phyloP scores from a whole-genome alignment of 2,113 vertebrate species.

The Pao palembangensis region DNA sequence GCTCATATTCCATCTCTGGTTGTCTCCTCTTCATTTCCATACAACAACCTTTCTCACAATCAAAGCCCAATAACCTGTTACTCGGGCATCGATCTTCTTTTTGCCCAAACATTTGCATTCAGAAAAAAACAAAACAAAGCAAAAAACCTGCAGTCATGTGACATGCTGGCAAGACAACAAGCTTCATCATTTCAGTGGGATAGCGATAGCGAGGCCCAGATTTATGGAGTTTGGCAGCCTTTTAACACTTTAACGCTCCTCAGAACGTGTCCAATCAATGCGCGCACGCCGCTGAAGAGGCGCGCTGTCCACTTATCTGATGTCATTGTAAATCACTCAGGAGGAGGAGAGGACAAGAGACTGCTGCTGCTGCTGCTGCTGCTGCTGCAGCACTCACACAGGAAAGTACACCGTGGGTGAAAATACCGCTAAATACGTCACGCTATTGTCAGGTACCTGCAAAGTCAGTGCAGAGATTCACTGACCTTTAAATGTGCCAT shows the following conservation, averaged over 20 bases:
- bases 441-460: conserved; percentile 12
- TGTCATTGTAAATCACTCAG: conserved; percentile 66
- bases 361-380: conserved; percentile 12
- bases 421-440: conserved; percentile 26
- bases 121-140: conserved; percentile 11
- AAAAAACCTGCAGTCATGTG: conserved; percentile 8
- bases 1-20: conserved; percentile 28
- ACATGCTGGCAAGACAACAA: conserved; percentile 7
- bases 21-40: conserved; percentile 48
- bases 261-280: conserved; percentile 70
- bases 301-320: conserved; percentile 56
- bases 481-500: conserved; percentile 47
- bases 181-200: conserved; percentile 37
- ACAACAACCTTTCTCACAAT: conserved; percentile 44
- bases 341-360: conserved; percentile 32
- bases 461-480: conserved; percentile 15
- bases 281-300: conserved; percentile 27
- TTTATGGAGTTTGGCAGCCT: conserved; percentile 71
- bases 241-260: conserved; percentile 67
- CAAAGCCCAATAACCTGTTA: conserved; percentile 70
- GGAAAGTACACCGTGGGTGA: not conserved
- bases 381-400: not conserved
- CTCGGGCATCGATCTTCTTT: conserved; percentile 64
- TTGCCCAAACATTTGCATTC: conserved; percentile 67
- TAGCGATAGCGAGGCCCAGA: conserved; percentile 36